Evolutionary conservation across 2,888 invertebrate genomes (phyloP), one percentile per base, ranked within the genome.

Genomic region (Polyommatus iphigenia): DNA sequence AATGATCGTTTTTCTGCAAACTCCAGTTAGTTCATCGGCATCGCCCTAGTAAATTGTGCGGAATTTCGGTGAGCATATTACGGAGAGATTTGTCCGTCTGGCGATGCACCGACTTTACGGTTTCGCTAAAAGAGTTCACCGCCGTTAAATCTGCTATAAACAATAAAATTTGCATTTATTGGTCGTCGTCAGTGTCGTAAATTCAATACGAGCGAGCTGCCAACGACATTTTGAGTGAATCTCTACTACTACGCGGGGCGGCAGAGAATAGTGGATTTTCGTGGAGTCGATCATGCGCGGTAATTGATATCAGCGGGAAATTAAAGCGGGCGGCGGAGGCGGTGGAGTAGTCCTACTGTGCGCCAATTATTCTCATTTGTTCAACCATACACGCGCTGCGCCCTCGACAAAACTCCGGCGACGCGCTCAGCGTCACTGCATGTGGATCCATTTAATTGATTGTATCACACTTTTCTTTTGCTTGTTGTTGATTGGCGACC

Each of bases 141-240:
- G 88, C 91, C 90, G 89, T 91, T 92, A 92, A 92, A 92, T 91
- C 89, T 91, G 89, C 89, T 89, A 92, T 92, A 93, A 93, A 93
- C 91, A 91, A 93, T 93, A 91, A 94, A 94, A 94, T 94, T 93
- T 93, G 90, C 93, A 94, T 94, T 94, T 93, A 94, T 93, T 91
- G 92, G 91, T 89, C 91, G 90, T 92, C 91, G 87, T 88, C 88
- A 87, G 86, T 87, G 88, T 89, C 90, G 88, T 93, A 93, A 93
- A 92, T 91, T 90, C 87, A 87, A 87, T 87, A 85, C 85, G 86
- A 91, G 90, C 86, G 88, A 91, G 85, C 90, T 92, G 91, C 89
- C 89, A 91, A 91, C 90, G 91, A 91, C 91, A 90, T 90, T 93
- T 90, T 90, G 88, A 92, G 89, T 91, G 90, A 91, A 93, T 91